Base-by-base conservation (phyloP, 2,113 vertebrate genomes). In the Scartelaos histophorus region DNA sequence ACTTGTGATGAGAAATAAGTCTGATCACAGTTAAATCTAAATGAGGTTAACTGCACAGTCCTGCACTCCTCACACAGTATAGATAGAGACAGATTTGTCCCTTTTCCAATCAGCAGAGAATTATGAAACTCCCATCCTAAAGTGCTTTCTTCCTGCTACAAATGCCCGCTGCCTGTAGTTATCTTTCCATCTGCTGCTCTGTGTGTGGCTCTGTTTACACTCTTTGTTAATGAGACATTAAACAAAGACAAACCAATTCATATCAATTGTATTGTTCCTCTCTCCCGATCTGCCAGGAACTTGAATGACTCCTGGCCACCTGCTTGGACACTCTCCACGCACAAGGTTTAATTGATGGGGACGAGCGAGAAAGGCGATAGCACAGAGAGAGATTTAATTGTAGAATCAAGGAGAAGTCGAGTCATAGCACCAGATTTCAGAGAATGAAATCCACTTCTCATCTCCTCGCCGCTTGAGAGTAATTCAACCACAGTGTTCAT, bases 211-310 rank as follows among this genome's bases (percentile, higher is more conserved):
- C 80, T 84, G 85, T 86, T 85, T 81, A 81, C 80, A 56, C 67
- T 15, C 4, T 62, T 69, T 80, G 79, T 85, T 89, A 83, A 88
- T 84, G 75, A 85, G 73, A 82, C 79, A 74, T 81, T 71, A 79
- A 77, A 79, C 80, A 66, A 54, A 79, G 82, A 76, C 83, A 82
- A 75, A 75, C 38, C 80, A 54, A 83, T 86, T 85, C 75, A 84
- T 86, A 78, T 84, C 73, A 54, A 24, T 77, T 60, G 47, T 57
- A 78, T 86, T 86, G 66, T 85, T 79, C 68, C 71, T 53, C 66
- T 70, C 78, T 54, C 66, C 69, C 34, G 70, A 66, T 65, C 76
- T 78, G 84, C 85, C 79, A 82, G 70, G 34, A 73, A 53, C 69
- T 69, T 57, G 29, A 62, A 66, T 0, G 67, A 79, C 87, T 84